Evolutionary conservation across 2,113 vertebrate genomes (phyloP).

Genomic region (Galemys pyrenaicus): DNA sequence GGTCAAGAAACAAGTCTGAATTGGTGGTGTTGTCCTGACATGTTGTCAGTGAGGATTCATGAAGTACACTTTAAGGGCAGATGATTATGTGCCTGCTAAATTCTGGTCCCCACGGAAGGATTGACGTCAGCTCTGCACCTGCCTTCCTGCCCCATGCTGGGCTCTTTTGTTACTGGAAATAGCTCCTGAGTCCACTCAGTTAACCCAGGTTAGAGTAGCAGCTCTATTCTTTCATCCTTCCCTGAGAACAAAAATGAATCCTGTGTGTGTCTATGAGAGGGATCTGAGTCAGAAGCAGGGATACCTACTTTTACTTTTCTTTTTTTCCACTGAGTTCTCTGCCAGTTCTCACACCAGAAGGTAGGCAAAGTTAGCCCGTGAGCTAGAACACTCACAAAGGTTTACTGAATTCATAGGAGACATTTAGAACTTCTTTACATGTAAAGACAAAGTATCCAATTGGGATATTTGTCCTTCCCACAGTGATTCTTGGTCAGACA

Average conservation of each 20-base stretch:
- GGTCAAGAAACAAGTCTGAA: background rate
- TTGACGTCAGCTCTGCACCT: conserved; percentile 28
- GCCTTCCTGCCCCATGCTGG: background rate
- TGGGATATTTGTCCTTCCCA: background rate
- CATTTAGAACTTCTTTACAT: background rate
- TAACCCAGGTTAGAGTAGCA: background rate
- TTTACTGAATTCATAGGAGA: background rate
- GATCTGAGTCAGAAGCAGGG: background rate
- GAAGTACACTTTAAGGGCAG: background rate
- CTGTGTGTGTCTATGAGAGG: accelerated
- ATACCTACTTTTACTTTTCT: background rate
- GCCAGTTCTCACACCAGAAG: background rate
- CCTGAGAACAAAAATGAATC: background rate
- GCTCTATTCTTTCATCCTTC: background rate
- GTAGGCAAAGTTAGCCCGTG: background rate
- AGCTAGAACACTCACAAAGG: background rate
- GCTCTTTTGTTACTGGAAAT: background rate
- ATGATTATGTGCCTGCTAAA: background rate
- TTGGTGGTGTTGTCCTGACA: background rate
- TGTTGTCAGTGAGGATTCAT: background rate
- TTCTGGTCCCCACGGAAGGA: background rate
- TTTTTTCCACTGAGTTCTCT: background rate
- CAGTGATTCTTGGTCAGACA: background rate
- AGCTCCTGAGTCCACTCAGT: background rate
- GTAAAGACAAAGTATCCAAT: background rate